Conservation (phyloP, 2,888 invertebrate species). For the Diplazon laetatorius region DNA sequence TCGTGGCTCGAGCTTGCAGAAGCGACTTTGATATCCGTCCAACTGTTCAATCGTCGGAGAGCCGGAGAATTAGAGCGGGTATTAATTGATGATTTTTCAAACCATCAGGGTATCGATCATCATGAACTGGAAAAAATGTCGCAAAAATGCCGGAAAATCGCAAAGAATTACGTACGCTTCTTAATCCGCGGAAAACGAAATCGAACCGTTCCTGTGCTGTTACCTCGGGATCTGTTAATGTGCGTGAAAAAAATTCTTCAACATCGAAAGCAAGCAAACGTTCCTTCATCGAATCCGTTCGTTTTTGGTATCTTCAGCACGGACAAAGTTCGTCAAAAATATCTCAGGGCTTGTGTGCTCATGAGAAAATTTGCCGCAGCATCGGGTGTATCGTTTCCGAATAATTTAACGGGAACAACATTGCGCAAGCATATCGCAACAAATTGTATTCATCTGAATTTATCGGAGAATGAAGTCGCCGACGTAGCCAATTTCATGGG, state of each 20-base stretch:
- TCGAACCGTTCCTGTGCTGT: slow-evolving; percentile 57
- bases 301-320: background rate
- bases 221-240: slow-evolving; percentile 27
- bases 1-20: slow-evolving; percentile 40
- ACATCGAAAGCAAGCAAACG: slow-evolving; percentile 42
- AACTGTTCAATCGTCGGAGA: slow-evolving; percentile 63
- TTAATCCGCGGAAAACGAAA: slow-evolving; percentile 57
- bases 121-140: slow-evolving; percentile 44
- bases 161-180: slow-evolving; percentile 61
- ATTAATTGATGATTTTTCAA: slow-evolving; percentile 53
- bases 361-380: slow-evolving; percentile 61
- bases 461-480: slow-evolving; percentile 44
- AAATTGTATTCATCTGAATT: slow-evolving; percentile 35
- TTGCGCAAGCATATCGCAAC: slow-evolving; percentile 60
- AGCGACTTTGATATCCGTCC: slow-evolving; percentile 37
- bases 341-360: slow-evolving; percentile 60
- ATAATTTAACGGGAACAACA: slow-evolving; percentile 52
- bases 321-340: background rate
- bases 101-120: background rate
- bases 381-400: slow-evolving; percentile 64
- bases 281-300: slow-evolving; percentile 42
- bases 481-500: slow-evolving; percentile 58
- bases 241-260: slow-evolving; percentile 46
- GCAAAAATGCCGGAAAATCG: slow-evolving; percentile 29
- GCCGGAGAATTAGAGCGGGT: slow-evolving; percentile 60